Evolutionary conservation across 2,888 invertebrate genomes (phyloP), one percentile per base, ranked within the genome.

Genomic region (Leptopterna dolabrata): DNA sequence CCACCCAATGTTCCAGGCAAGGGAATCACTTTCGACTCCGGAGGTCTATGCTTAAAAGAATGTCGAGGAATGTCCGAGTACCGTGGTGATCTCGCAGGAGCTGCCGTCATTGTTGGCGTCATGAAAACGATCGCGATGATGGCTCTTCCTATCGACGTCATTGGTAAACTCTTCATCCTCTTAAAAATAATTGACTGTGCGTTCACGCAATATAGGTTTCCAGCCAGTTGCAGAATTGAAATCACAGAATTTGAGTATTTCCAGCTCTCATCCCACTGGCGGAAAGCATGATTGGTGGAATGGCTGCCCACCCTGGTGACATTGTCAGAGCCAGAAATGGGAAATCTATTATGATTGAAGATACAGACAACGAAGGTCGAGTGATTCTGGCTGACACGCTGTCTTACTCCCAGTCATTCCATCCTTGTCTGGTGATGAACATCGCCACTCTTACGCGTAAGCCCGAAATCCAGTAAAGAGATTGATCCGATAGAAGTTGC

Each of bases 71-170:
- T 96, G 95, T 94, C 94, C 89, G 93, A 93, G 89, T 96, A 96
- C 95, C 92, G 95, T 84, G 95, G 93, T 0, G 95, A 96, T 91
- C 95, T 95, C 95, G 94, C 94, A 1, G 96, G 95, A 4, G 95
- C 95, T 16, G 95, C 95, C 19, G 93, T 93, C 90, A 94, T 95
- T 7, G 92, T 93, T 2, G 94, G 93, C 0, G 91, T 94, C 0
- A 91, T 95, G 36, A 92, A 93, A 89, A 94, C 94, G 0, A 92
- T 94, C 0, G 94, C 94, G 0, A 91, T 92, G 70, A 91, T 95
- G 0, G 92, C 93, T 88, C 89, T 94, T 0, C 93, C 94, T 82
- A 91, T 94, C 4, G 94, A 95, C 90, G 90, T 96, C 1, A 93
- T 89, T 30, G 90, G 91, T 90, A 84, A 81, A n/a, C n/a, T n/a